Evolutionary conservation across 2,797 vertebrate species (phyloP).

Genomic region (Synaphobranchus kaupii): DNA sequence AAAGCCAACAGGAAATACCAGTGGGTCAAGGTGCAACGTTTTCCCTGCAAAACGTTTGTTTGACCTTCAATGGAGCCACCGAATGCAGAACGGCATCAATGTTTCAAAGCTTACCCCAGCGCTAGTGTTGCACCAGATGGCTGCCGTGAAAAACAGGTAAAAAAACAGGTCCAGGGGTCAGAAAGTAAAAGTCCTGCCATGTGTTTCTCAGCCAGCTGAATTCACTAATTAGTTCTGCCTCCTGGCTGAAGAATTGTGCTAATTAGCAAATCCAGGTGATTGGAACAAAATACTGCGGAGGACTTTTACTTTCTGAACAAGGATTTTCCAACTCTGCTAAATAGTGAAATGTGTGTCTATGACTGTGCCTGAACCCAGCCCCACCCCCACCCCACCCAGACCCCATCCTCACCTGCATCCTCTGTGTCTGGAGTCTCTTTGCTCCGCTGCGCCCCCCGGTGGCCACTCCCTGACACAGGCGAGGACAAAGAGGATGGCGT

Average conservation of each 20-base stretch:
- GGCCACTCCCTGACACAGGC: slow-evolving; percentile 82
- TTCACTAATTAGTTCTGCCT: no score
- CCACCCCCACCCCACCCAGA: background rate
- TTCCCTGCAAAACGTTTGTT: background rate
- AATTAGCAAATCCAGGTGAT: no score
- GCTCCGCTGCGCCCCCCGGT: slow-evolving; percentile 78
- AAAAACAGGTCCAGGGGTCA: background rate
- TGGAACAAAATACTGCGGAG: no score
- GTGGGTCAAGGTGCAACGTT: background rate
- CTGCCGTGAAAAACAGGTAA: background rate
- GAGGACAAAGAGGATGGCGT: slow-evolving; percentile 83
- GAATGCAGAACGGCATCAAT: background rate
- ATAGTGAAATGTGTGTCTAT: background rate
- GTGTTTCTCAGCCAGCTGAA: no score
- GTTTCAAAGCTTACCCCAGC: background rate
- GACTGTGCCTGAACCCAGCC: background rate
- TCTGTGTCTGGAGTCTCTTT: slow-evolving; percentile 88
- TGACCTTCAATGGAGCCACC: background rate
- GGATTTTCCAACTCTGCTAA: background rate
- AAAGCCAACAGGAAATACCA: background rate
- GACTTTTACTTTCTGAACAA: no score
- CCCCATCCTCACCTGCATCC: slow-evolving; percentile 77
- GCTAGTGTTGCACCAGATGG: background rate
- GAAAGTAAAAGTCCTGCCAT: no score
- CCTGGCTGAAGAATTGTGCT: no score